Conservation (phyloP, 2,797 vertebrate genomes). For the Ambastaia sidthimunki region DNA sequence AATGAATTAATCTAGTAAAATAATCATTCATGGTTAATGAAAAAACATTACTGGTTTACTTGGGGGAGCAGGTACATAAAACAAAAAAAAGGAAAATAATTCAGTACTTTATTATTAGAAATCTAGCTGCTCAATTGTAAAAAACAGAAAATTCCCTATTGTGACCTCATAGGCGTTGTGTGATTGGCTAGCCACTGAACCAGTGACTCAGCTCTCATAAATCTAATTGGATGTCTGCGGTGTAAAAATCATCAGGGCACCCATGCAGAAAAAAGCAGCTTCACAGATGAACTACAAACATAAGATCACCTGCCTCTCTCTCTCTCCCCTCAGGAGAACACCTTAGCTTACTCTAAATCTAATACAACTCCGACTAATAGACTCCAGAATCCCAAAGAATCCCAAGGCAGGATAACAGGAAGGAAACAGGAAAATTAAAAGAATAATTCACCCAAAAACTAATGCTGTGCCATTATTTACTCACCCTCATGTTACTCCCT, state of each 20-base stretch:
- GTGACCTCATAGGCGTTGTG: conserved; percentile 14
- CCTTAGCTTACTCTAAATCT: conserved; percentile 27
- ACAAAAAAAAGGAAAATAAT: neutral
- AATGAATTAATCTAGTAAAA: too few species aligned
- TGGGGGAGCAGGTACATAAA: neutral
- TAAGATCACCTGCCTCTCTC: conserved; percentile 21
- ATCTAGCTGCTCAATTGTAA: conserved; percentile 10
- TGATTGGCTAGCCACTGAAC: conserved; percentile 16
- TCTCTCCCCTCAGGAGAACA: conserved; percentile 17
- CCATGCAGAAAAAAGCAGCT: conserved; percentile 21
- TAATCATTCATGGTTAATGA: neutral
- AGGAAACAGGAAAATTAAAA: conserved; percentile 4
- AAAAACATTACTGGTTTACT: neutral
- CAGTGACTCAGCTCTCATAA: conserved; percentile 39
- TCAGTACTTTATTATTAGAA: conserved; percentile 1
- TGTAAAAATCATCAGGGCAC: conserved; percentile 1
- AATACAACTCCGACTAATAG: conserved; percentile 1
- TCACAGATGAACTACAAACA: conserved; percentile 49
- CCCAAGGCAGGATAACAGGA: neutral
- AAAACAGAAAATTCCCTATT: neutral
- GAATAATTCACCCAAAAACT: neutral
- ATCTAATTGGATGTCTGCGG: conserved; percentile 41
- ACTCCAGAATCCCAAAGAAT: conserved; percentile 3
- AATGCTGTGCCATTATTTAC: neutral
- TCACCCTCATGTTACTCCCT: too few species aligned